phyloP scores from a whole-genome alignment of 2,888 invertebrate genomes.

The Petrolisthes manimaculis region DNA sequence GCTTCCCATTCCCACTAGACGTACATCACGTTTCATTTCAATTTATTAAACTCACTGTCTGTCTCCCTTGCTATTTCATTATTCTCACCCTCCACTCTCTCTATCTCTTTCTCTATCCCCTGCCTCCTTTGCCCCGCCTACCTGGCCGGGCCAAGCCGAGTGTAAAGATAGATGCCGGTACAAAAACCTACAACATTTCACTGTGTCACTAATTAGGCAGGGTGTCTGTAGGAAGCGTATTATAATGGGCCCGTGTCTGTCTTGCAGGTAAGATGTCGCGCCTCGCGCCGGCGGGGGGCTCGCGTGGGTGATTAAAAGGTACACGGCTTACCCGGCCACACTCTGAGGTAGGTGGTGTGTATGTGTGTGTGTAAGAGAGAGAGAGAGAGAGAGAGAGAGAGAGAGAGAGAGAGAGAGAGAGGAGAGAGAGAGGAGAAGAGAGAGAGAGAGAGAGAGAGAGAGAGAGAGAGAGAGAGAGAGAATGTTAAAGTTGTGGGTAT shows the following conservation, averaged over 20 bases:
- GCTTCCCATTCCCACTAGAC: too few relatives aligned
- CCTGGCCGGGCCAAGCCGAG: background rate
- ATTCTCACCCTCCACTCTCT: background rate
- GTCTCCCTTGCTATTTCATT: background rate
- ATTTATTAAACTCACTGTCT: background rate
- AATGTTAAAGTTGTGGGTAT: background rate
- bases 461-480: background rate
- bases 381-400: constrained; percentile 1
- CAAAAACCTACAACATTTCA: background rate
- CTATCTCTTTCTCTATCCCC: background rate
- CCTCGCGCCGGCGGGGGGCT: background rate
- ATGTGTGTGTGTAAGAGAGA: background rate
- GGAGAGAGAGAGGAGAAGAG: background rate
- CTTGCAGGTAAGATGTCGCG: background rate
- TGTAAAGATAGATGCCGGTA: constrained; percentile 4
- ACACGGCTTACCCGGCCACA: background rate
- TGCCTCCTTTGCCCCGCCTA: background rate
- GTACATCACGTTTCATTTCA: too few relatives aligned
- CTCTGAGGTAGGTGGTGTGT: background rate
- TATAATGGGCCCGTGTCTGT: constrained; percentile 1
- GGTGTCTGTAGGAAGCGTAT: background rate
- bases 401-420: constrained; percentile 3
- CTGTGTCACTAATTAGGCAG: constrained; percentile 6
- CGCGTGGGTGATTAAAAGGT: background rate
- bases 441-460: background rate